Base-by-base conservation (phyloP, 1,140 invertebrate species). In the Aphidius gifuensis region DNA sequence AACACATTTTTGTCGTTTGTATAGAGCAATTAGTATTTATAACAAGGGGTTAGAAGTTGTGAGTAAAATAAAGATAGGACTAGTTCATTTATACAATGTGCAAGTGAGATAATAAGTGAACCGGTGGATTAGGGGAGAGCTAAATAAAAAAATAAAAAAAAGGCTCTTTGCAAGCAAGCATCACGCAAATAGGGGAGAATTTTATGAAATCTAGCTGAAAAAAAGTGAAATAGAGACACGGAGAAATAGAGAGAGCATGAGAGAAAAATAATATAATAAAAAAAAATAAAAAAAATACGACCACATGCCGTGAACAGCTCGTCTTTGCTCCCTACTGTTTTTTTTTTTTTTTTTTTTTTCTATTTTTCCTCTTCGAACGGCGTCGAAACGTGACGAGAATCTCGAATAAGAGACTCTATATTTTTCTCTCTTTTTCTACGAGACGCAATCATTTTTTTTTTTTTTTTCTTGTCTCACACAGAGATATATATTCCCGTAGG, bases 1-100 rank as follows among this genome's bases (percentile, higher is more conserved):
- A 73, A 69, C 68, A 71, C 65, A 69, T 72, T 75, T 71, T 61
- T 64, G 68, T 64, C 68, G 73, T 71, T 73, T 74, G 71, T 75
- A 74, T 71, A 66, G 70, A 69, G 73, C 70, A 75, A 74, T 77
- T 77, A 75, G 71, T 75, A 75, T 75, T 75, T 76, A 74, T 74
- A 75, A 77, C 68, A 69, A 71, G 69, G 68, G 23, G 23, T 32
- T 32, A 32, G 23, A 4, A 4, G 23, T 32, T 32, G 23, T 32
- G 23, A 32, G 23, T 32, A 32, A 32, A 32, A 32, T 32, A 32
- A 4, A 32, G 23, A 32, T 4, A 32, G 23, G 2, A 3, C 2
- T 32, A 32, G 23, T 32, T 32, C 23, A 32, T 32, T 3, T 32
- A 32, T 32, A 32, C 0, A 3, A 32, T 32, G 23, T 32, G 23